Conservation (phyloP, 2,113 vertebrate species). For the Gymnogyps californianus region DNA sequence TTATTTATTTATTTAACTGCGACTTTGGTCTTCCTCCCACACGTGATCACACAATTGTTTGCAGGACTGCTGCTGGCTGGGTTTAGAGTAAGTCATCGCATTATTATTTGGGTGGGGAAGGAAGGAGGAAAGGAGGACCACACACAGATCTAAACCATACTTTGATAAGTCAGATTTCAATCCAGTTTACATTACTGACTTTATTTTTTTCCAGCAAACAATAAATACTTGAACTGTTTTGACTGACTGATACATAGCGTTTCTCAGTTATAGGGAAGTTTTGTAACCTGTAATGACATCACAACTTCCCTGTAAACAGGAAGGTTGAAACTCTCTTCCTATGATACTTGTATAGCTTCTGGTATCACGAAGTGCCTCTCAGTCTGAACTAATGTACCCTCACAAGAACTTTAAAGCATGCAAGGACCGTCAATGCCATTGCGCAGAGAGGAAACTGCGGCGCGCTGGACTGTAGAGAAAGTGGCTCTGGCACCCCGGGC, state of each 20-base stretch:
- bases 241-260: not conserved
- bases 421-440: rapidly evolving
- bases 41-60: not conserved
- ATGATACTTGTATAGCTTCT: not conserved
- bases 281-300: not conserved
- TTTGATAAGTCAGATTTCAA: not conserved
- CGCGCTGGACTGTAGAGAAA: rapidly evolving
- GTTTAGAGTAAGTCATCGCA: not conserved
- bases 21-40: not conserved
- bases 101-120: not conserved
- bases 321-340: not conserved
- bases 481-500: not conserved
- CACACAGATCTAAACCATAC: not conserved
- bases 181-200: not conserved
- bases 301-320: conserved; percentile 1
- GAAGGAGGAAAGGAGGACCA: not conserved
- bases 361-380: not conserved
- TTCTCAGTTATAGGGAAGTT: not conserved
- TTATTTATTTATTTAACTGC: not conserved
- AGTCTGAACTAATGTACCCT: not conserved
- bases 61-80: not conserved
- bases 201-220: not conserved
- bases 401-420: not conserved
- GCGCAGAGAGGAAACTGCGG: not conserved
- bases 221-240: not conserved